phyloP scores from a whole-genome alignment of 1,140 invertebrate species.

The Rhizoglyphus robini region DNA sequence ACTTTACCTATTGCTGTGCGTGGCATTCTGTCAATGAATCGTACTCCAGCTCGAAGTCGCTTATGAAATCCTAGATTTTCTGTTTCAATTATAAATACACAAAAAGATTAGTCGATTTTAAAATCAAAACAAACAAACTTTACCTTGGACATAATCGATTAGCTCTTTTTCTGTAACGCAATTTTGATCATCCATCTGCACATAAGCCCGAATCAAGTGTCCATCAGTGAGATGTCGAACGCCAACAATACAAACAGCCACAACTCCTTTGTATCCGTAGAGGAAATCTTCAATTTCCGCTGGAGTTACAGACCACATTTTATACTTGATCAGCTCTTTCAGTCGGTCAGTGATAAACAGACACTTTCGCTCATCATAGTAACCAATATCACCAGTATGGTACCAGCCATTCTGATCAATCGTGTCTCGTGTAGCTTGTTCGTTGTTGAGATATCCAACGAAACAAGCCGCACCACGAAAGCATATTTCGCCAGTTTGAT shows the following conservation, averaged over 20 bases:
- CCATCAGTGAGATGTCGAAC: conserved; percentile 76
- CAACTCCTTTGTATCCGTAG: conserved; percentile 59
- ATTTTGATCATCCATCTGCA: conserved; percentile 21
- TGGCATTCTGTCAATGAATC: conserved; percentile 6
- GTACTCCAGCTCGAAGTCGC: conserved; percentile 8
- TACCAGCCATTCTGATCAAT: conserved; percentile 58
- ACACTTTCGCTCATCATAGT: conserved; percentile 27
- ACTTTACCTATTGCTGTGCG: conserved; percentile 11
- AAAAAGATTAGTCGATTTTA: neutral
- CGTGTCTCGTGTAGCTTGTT: conserved; percentile 52
- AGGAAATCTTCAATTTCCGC: conserved; percentile 36
- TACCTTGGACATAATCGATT: conserved; percentile 19
- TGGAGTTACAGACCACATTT: conserved; percentile 26
- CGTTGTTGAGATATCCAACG: conserved; percentile 57
- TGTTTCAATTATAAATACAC: neutral
- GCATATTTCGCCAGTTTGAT: conserved; percentile 32
- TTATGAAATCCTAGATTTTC: conserved; percentile 29
- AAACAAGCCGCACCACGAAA: conserved; percentile 34
- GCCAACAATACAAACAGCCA: conserved; percentile 71
- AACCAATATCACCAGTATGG: conserved; percentile 41
- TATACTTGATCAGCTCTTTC: conserved; percentile 30
- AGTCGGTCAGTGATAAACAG: conserved; percentile 30
- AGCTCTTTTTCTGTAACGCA: conserved; percentile 20
- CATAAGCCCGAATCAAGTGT: conserved; percentile 50
- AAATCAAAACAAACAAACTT: neutral